Base-by-base conservation (phyloP, 2,113 vertebrate species). In the Cinclus mexicanus region DNA sequence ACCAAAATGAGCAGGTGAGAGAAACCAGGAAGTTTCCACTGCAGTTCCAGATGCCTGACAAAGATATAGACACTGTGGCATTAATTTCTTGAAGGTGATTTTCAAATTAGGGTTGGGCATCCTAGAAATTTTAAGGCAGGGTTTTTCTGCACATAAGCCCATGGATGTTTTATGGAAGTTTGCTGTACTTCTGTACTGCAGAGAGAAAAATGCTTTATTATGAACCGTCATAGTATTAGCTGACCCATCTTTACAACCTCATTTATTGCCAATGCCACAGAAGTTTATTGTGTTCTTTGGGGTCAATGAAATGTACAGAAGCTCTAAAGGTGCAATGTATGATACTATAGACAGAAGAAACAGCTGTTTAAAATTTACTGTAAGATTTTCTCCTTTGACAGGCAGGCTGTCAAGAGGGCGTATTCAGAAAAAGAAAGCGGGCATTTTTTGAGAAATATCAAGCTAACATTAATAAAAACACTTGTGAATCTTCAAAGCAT, bases 351-450 rank as follows among this genome's bases (percentile, higher is more conserved):
- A 37, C 52, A 15, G 46, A 74, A 85, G 23, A 82, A 85, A n/a
- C 7, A 47, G 8, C 14, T 72, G 22, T 72, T 68, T 50, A 56
- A 31, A 74, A 56, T 37, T 69, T 69, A 5, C 41, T 78, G 12
- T 60, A 41, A 41, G 22, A 56, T 74, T 49, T 68, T 84, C 28
- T 64, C 35, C 6, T 2, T 63, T 68, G 46, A 55, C 4, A 10
- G 11, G 11, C 25, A 87, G 23, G 10, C 14, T 55, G 14, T 9
- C 44, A 35, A 25, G 14, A 55, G 8, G 3, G 4, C 0, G 0
- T 50, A 16, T 42, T 76, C 35, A 37, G 21, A 10, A 19, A 80
- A 49, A 89, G 17, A 75, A 31, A 33, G 10, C n/a, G 39, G 67
- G 57, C 7, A 12, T 52, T 89, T 83, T 70, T 41, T 67, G 28